phyloP scores from a whole-genome alignment of 1,140 invertebrate genomes.

The Papilio aristodemus region DNA sequence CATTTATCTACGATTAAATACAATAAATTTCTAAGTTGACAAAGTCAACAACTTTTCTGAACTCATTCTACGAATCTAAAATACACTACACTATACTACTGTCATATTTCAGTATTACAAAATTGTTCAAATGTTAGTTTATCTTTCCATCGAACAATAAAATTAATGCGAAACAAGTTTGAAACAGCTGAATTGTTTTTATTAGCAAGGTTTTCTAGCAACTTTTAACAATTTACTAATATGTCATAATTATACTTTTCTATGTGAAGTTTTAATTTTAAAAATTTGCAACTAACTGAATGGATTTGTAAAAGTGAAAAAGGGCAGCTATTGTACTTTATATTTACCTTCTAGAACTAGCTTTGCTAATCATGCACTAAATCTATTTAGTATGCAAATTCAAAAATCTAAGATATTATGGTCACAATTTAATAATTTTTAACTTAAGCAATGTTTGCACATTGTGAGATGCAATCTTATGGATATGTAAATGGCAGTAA shows the following conservation, averaged over 20 bases:
- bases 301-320: slow-evolving; percentile 8
- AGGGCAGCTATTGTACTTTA: neutral
- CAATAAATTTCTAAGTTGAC: too few relatives aligned
- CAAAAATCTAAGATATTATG: neutral
- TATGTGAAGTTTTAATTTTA: too few relatives aligned
- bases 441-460: too few relatives aligned
- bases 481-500: neutral
- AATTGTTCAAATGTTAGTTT: neutral
- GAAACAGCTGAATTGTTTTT: too few relatives aligned
- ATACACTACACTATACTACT: neutral
- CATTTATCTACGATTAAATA: too few relatives aligned
- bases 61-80: too few relatives aligned
- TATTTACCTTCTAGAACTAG: slow-evolving; percentile 1
- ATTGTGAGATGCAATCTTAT: neutral
- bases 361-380: neutral
- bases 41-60: too few relatives aligned
- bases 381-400: neutral
- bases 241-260: too few relatives aligned
- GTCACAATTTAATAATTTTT: too few relatives aligned
- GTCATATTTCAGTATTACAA: neutral
- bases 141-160: neutral
- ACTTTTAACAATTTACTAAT: neutral
- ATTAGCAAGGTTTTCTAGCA: too few relatives aligned
- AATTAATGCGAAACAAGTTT: neutral
- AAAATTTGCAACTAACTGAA: neutral